Evolutionary conservation across 2,888 invertebrate genomes (phyloP).

Genomic region (Buathra laborator): DNA sequence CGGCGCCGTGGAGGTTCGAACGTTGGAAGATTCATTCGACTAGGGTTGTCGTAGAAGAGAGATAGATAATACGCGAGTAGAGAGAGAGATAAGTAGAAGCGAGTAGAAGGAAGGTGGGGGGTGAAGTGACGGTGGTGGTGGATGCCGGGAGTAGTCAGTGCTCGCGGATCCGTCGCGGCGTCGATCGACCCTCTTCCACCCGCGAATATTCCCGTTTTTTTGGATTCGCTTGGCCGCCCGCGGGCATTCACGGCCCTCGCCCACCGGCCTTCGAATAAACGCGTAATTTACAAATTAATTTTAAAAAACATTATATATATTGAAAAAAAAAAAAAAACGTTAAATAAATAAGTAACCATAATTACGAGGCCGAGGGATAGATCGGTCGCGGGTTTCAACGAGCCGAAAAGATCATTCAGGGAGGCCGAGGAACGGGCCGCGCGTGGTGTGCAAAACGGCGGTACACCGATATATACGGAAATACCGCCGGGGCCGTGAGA

Average conservation of each 20-base stretch:
- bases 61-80: constrained; percentile 29
- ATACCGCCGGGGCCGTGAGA: constrained; percentile 64
- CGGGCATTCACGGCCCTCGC: constrained; percentile 69
- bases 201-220: constrained; percentile 61
- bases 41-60: constrained; percentile 39
- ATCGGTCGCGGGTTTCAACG: constrained; percentile 24
- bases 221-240: constrained; percentile 63
- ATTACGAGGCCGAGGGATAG: background rate
- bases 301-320: background rate
- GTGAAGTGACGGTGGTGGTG: constrained; percentile 60
- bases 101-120: constrained; percentile 24
- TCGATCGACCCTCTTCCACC: constrained; percentile 74
- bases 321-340: background rate
- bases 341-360: background rate
- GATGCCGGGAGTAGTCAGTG: constrained; percentile 74
- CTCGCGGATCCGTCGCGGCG: constrained; percentile 80
- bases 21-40: background rate
- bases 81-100: constrained; percentile 43
- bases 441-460: constrained; percentile 64
- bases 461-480: constrained; percentile 52
- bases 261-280: constrained; percentile 44
- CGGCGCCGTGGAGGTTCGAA: constrained; percentile 25
- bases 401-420: constrained; percentile 20
- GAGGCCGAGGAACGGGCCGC: constrained; percentile 45
- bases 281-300: background rate